Evolutionary conservation across 2,888 invertebrate genomes (phyloP).

Genomic region (Zele albiditarsus): DNA sequence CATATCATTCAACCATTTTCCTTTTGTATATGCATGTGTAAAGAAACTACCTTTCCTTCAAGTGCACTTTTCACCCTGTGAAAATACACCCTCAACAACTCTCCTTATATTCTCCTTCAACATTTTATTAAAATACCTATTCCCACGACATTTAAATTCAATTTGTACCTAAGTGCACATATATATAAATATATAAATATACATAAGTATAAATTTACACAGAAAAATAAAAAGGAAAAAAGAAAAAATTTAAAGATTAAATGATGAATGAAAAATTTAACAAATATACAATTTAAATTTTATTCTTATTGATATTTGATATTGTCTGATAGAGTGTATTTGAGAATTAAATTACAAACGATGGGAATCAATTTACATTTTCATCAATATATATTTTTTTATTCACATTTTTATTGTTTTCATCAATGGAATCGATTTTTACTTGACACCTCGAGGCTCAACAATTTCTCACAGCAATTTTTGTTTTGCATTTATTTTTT

Average conservation of each 20-base stretch:
- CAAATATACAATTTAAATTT: no score
- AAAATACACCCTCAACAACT: constrained; percentile 29
- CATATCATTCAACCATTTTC: neutral
- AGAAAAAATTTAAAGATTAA: neutral
- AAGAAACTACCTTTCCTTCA: constrained; percentile 30
- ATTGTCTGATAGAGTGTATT: no score
- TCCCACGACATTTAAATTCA: constrained; percentile 27
- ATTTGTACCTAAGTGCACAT: neutral
- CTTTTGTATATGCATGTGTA: constrained; percentile 11
- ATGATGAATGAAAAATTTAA: no score
- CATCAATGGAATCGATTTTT: neutral
- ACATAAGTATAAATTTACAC: neutral
- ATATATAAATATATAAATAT: neutral
- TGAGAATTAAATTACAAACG: no score
- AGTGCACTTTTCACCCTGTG: constrained; percentile 28
- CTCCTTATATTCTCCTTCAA: neutral
- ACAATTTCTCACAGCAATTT: neutral
- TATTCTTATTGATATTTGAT: no score
- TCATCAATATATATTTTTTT: neutral
- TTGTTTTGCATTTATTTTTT: neutral
- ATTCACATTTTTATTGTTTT: neutral
- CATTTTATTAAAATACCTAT: constrained; percentile 27
- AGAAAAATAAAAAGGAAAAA: neutral
- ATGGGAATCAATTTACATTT: neutral
- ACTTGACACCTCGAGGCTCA: neutral